phyloP scores from a whole-genome alignment of 2,888 invertebrate genomes.

The Sminthurides aquaticus region DNA sequence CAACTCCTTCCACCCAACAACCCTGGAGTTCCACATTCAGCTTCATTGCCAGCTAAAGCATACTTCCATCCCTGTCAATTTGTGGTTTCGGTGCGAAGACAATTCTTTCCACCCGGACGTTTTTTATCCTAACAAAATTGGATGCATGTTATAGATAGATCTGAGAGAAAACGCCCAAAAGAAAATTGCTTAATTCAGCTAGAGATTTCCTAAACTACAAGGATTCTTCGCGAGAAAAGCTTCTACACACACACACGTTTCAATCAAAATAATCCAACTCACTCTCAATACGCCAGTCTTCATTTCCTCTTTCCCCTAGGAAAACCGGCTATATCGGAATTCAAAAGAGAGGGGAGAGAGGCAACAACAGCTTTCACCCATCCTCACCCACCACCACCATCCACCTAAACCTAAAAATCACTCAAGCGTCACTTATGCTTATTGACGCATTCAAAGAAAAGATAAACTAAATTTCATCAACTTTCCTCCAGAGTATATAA shows the following conservation, averaged over 20 bases:
- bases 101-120: no score
- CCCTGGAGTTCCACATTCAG: no score
- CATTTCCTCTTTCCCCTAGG: background rate
- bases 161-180: background rate
- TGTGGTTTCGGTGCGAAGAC: no score
- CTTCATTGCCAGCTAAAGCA: no score
- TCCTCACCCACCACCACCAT: background rate
- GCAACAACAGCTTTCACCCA: background rate
- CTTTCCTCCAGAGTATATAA: no score
- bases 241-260: background rate
- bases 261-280: background rate
- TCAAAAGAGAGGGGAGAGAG: no score
- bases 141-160: background rate
- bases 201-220: background rate
- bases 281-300: background rate
- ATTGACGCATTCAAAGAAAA: conserved; percentile 23
- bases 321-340: no score
- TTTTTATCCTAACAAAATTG: no score
- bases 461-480: conserved; percentile 24
- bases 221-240: background rate
- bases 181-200: background rate
- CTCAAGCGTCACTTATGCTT: conserved; percentile 25
- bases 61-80: no score
- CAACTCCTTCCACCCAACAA: no score
- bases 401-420: conserved; percentile 2